Evolutionary conservation across 2,888 invertebrate species (phyloP), one percentile per base, ranked within the genome.

Genomic region (Gymnocheta viridis): DNA sequence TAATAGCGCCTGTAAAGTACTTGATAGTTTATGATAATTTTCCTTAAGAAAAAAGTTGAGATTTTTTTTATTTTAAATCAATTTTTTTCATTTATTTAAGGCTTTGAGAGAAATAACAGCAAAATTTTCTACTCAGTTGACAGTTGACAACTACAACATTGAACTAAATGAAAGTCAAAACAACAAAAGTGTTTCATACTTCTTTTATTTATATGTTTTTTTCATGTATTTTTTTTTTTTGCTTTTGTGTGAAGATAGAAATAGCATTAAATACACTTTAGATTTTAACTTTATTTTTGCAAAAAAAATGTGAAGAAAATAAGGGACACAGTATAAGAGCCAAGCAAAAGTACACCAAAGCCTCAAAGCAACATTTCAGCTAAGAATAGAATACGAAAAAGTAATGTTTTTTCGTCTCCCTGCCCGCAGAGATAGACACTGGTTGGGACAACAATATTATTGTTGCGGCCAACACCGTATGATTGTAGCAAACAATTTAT

Each of bases 61-160:
- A 1, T n/a, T 66, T 60, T 58, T 27, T 12, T 4, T 70, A 12
- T 56, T 12, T 38, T 22, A 24, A 4, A 12, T 38, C 6, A n/a
- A n/a, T 32, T 22, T 47, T 10, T 66, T 73, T 51, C 51, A 72
- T 64, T 38, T 67, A 60, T 78, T 78, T 67, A 73, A 69, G 62
- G 51, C 62, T 58, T 62, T 32, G n/a, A 29, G 58, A 1, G 49
- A 60, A 27, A 66, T 17, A 47, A 58, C 17, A 72, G 58, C 38
- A 64, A 62, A 44, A 72, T 72, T 54, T 72, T 79, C 38, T 67
- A 44, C 64, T 73, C 17, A 73, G 73, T 73, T 79, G 82, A 79
- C 73, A 79, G 74, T 69, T 79, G 78, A 82, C 82, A 82, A 82
- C 56, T 64, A 56, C 73, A 82, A 73, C 82, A 78, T 78, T 82